phyloP scores from a whole-genome alignment of 2,888 invertebrate species.

The Drosophila austrosaltans region DNA sequence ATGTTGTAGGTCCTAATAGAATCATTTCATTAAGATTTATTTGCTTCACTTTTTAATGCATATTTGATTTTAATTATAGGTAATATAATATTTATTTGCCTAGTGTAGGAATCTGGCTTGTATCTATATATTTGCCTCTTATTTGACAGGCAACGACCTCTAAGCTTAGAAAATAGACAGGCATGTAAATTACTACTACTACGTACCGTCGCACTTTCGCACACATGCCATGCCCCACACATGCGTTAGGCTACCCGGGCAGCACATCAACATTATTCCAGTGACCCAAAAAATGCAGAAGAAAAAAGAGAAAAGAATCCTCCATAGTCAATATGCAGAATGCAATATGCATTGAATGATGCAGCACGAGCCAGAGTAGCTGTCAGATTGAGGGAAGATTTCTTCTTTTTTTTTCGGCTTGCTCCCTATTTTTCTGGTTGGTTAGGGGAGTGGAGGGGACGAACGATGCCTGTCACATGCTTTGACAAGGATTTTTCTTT shows the following conservation, averaged over 20 bases:
- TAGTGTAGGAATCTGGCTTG: constrained; percentile 36
- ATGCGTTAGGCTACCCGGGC: constrained; percentile 31
- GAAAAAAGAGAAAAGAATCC: not conserved
- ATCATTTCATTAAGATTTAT: no score
- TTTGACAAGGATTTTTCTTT: constrained; percentile 8
- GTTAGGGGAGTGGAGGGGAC: not conserved
- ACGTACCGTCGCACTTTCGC: constrained; percentile 1
- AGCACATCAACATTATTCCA: constrained; percentile 6
- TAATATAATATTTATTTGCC: constrained; percentile 7
- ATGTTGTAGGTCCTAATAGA: no score
- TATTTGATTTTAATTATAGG: no score
- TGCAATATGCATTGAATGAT: constrained; percentile 17
- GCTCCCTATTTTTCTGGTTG: not conserved
- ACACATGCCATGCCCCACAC: constrained; percentile 9
- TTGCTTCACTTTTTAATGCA: no score
- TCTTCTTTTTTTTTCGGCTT: not conserved
- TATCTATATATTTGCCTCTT: constrained; percentile 23
- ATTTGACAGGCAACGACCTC: constrained; percentile 69
- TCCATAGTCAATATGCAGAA: constrained; percentile 17
- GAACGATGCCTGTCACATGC: not conserved
- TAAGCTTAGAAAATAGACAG: constrained; percentile 55
- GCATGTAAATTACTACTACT: constrained; percentile 61
- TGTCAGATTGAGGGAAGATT: constrained; percentile 5
- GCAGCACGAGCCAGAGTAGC: constrained; percentile 15
- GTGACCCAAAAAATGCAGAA: constrained; percentile 10